A percentile compares a stretch with the other conserved stretches of the same genome.
These are phyloP conservation scores for Esox niger DNA, from an alignment of 2,113 vertebrate species.

Conservation along the genomic window DNA sequence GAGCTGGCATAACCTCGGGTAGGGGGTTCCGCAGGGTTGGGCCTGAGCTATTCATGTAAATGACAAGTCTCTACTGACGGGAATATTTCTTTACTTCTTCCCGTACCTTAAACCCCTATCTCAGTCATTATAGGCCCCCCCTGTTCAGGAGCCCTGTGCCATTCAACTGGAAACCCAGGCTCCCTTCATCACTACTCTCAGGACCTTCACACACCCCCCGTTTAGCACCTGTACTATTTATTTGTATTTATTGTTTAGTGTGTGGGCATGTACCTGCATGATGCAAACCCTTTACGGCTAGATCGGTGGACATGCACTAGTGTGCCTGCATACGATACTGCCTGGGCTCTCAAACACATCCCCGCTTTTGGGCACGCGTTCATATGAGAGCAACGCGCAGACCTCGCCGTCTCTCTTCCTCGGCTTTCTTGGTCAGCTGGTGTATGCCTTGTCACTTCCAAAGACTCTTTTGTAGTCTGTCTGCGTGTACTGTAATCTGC, in stretches of 20 bases:
- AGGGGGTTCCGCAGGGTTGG: no score
- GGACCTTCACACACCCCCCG: neutral
- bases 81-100: no score
- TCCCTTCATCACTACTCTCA: no score
- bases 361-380: neutral
- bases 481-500: conserved; percentile 18
- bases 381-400: neutral
- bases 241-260: no score
- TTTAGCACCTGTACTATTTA: neutral
- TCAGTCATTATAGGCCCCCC: neutral
- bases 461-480: neutral
- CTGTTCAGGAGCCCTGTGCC: neutral
- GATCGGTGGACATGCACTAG: neutral
- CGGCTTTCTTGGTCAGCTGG: neutral
- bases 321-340: neutral
- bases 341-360: neutral
- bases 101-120: neutral
- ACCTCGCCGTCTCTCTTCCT: neutral
- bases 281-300: no score
- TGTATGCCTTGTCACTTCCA: neutral
- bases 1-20: no score
- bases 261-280: no score
- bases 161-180: neutral
- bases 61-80: no score
- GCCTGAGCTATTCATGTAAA: no score